phyloP scores from a whole-genome alignment of 2,888 invertebrate species.

The Plutella xylostella region DNA sequence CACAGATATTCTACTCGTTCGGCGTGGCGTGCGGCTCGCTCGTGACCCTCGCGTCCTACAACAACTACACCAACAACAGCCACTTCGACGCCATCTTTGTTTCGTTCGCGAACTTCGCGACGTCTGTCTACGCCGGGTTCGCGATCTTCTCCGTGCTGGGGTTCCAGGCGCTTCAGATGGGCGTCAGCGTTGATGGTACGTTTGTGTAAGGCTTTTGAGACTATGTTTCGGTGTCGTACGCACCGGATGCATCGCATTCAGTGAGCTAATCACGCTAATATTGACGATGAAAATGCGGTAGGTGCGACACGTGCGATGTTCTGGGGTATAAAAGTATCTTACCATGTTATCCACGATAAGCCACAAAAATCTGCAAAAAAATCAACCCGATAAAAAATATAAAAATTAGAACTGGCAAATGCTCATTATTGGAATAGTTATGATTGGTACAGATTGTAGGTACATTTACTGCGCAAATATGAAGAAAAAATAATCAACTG shows the following conservation, averaged over 20 bases:
- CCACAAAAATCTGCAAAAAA: too few species aligned
- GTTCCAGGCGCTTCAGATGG: conserved; percentile 75
- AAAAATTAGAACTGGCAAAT: too few species aligned
- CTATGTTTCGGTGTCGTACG: too few species aligned
- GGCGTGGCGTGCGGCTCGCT: conserved; percentile 81
- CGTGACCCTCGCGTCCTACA: conserved; percentile 83
- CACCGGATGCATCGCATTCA: not conserved
- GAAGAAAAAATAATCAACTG: too few species aligned
- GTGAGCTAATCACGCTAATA: not conserved
- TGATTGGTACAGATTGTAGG: too few species aligned
- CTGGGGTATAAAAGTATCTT: too few species aligned
- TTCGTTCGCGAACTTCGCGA: conserved; percentile 75
- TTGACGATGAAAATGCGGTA: not conserved
- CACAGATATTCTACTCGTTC: conserved; percentile 83
- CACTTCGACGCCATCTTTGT: conserved; percentile 82
- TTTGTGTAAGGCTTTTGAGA: conserved; percentile 4
- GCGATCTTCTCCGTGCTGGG: conserved; percentile 84
- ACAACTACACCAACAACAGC: conserved; percentile 76
- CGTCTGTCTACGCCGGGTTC: conserved; percentile 82
- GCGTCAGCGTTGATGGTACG: conserved; percentile 70
- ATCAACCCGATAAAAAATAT: too few species aligned
- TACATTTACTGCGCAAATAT: too few species aligned
- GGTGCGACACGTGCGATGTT: not conserved
- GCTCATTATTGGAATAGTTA: too few species aligned
- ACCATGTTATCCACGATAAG: too few species aligned